Evolutionary conservation across 2,113 vertebrate species (phyloP), one percentile per base, ranked within the genome.

Genomic region (Megaceryle torquata): DNA sequence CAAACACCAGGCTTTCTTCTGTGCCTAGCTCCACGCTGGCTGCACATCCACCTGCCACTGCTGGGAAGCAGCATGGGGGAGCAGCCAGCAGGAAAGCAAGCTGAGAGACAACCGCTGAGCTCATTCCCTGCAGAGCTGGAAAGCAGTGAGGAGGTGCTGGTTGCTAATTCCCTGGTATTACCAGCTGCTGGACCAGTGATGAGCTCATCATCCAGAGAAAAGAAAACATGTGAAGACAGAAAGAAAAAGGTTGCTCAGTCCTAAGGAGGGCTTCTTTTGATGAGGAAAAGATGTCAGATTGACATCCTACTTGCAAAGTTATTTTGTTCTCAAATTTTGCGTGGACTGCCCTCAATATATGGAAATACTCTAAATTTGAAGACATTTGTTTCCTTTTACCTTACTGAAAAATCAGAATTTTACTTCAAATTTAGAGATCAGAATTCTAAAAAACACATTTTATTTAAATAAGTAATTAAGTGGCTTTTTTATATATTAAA

Each of bases 41-140:
- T 28, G 41, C 1, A 0, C 39, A 37, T 17, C 89, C 8, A 1
- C 35, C 72, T 64, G 76, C 15, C 41, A 0, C 71, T 39, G 82
- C 80, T 51, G 79, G 63, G 48, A 63, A 82, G 78, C 44, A n/a
- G 54, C 61, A 4, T 0, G 24, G 21, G 44, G 50, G 33, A 72
- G 50, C 64, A 63, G 72, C 50, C 22, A 1, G 65, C 13, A 14
- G 21, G 50, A 28, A 19, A 35, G 54, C 11, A 15, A 51, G 60
- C 48, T 11, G 72, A 69, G 67, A 72, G 43, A 67, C 50, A 22
- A 4, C 61, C 2, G 1, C n/a, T 5, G 10, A 35, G n/a, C 67
- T 65, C 0, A 0, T 37, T 69, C 54, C 80, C 74, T 1, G 2
- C 74, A 31, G 81, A 33, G 74, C 72, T 63, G 48, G 15, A 71